Conservation (phyloP, 2,113 vertebrate genomes). For the Psilopsiagon aymara region DNA sequence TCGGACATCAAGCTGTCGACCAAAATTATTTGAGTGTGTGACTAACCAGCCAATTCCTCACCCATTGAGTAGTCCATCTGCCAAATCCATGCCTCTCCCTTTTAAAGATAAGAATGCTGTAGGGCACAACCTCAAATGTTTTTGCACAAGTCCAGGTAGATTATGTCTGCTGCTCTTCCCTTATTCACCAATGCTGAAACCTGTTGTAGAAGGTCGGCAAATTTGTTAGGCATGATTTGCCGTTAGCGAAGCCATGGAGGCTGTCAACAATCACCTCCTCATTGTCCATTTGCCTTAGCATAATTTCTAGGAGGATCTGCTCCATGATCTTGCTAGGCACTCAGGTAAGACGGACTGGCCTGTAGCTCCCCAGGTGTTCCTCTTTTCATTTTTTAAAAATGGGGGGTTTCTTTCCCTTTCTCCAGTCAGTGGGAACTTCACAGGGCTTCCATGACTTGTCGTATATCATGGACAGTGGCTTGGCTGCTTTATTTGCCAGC, state of each 20-base stretch:
- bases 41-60: background rate
- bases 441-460: background rate
- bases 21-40: too few species aligned
- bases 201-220: background rate
- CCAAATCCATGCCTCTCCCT: background rate
- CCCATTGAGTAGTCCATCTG: background rate
- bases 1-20: background rate
- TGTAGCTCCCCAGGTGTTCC: background rate
- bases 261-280: background rate
- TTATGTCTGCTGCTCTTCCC: background rate
- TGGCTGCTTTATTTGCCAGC: background rate
- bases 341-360: background rate
- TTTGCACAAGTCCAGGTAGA: background rate
- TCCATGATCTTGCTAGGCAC: background rate
- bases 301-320: background rate
- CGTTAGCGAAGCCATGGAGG: accelerated
- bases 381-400: background rate
- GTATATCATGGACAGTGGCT: accelerated
- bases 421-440: background rate
- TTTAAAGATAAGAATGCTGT: background rate
- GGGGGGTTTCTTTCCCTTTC: background rate
- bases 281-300: background rate
- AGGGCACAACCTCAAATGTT: background rate
- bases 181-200: background rate
- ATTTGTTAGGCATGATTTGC: background rate